A percentile compares a stretch with the other conserved stretches of the same genome.
Conservation (phyloP, 1,140 invertebrate species). For the Lepidostoma basale region DNA sequence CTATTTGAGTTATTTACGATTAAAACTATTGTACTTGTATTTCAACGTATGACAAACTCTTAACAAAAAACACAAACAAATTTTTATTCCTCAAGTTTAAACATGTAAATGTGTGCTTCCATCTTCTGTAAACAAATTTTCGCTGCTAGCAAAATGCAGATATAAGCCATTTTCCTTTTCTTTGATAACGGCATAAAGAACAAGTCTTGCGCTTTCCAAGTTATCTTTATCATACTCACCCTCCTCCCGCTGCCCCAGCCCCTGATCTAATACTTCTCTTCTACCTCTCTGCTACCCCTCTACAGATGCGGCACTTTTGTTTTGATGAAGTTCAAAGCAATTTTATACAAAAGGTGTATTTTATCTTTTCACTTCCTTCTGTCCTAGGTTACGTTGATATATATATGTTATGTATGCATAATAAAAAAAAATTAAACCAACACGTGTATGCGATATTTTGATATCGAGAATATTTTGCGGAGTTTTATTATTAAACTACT, state of each 20-base stretch:
- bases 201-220: constrained; percentile 18
- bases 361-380: neutral
- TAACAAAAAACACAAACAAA: too few relatives aligned
- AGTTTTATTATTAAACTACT: too few relatives aligned
- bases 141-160: constrained; percentile 3
- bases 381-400: too few relatives aligned
- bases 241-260: neutral
- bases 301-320: constrained; percentile 18
- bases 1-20: too few relatives aligned
- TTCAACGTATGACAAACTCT: too few relatives aligned
- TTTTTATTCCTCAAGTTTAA: too few relatives aligned
- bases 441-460: too few relatives aligned
- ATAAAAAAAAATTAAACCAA: too few relatives aligned
- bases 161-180: constrained; percentile 16
- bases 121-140: constrained; percentile 16
- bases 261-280: neutral
- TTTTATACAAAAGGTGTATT: neutral
- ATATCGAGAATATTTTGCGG: too few relatives aligned
- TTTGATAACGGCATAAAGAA: constrained; percentile 18
- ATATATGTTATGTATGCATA: too few relatives aligned
- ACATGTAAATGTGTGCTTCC: too few relatives aligned
- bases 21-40: too few relatives aligned
- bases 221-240: constrained; percentile 9
- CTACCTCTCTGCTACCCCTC: neutral
- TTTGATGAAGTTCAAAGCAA: constrained; percentile 4